Percentiles rank a stretch among this genome's conserved stretches.
These are phyloP conservation scores for Eupeodes latifasciatus DNA, from an alignment of 2,888 invertebrate species.

Conservation along the genomic window DNA sequence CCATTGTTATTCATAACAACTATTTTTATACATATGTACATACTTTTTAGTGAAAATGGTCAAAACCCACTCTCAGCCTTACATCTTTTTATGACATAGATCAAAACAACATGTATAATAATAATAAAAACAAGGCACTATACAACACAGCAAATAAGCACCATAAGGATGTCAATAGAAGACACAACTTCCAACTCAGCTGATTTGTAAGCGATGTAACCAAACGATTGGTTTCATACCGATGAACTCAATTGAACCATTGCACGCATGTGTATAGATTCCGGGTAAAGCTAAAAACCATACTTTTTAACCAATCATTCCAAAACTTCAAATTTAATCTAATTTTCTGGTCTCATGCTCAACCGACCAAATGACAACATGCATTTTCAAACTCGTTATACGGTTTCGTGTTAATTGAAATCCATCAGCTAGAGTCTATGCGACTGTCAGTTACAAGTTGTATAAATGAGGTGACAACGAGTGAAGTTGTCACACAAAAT, in stretches of 20 bases:
- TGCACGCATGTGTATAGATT: slow-evolving; percentile 5
- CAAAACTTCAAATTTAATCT: slow-evolving; percentile 52
- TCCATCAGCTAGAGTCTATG: slow-evolving; percentile 11
- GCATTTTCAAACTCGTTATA: slow-evolving; percentile 42
- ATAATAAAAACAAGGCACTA: too few relatives aligned
- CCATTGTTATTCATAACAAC: slow-evolving; percentile 38
- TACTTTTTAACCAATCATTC: background rate
- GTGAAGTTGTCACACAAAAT: slow-evolving; percentile 6
- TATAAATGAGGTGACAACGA: slow-evolving; percentile 9
- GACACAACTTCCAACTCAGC: background rate
- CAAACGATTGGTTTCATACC: slow-evolving; percentile 41
- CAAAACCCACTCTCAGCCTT: too few relatives aligned
- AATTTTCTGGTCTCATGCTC: slow-evolving; percentile 53
- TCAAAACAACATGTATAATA: too few relatives aligned
- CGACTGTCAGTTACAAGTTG: slow-evolving; percentile 35
- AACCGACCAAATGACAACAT: slow-evolving; percentile 31
- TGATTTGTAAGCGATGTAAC: background rate
- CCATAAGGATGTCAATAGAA: too few relatives aligned
- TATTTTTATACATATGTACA: background rate
- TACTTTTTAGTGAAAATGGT: too few relatives aligned
- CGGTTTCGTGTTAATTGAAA: slow-evolving; percentile 56
- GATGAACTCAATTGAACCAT: slow-evolving; percentile 54
- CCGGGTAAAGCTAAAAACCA: background rate
- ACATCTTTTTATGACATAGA: too few relatives aligned
- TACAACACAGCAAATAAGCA: too few relatives aligned